Evolutionary conservation across 2,113 vertebrate genomes (phyloP), one percentile per base, ranked within the genome.

Genomic region (Podocnemis expansa): DNA sequence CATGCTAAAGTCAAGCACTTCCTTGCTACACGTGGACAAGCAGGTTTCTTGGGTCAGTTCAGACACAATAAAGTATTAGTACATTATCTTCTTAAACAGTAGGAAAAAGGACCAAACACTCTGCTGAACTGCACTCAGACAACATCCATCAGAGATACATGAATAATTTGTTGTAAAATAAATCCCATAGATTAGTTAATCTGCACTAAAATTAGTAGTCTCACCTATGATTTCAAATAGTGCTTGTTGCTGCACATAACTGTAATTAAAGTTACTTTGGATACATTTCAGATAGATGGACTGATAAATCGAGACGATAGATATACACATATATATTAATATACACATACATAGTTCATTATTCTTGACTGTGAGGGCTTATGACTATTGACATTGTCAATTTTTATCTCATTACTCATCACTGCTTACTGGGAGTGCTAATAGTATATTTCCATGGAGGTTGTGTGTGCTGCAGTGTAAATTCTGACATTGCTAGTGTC

Each of bases 301-400:
- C 58, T 31, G 82, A 73, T 87, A 84, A 67, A 67, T 90, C 91
- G n/a, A 84, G 87, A 88, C 95, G 84, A 94, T 58, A 93, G 27
- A 94, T 81, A 76, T 76, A 89, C 70, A 84, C 24, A 55, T 78
- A 89, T 51, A 82, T 43, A 94, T 25, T 86, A 83, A 95, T 93
- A 85, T 63, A 88, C 78, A 95, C 81, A 49, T 38, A 83, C 5
- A 49, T 41, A 82, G 94, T 98, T 98, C 98, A 98, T 99, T 98
- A 98, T 98, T 98, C 98, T 96, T 98, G 96, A 95, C 97, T 98
- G 91, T 96, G 97, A 98, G 96, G 97, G 97, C 97, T 99, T 99
- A 98, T 98, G 96, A 98, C 97, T 99, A 99, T 99, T 99, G 98
- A 98, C 97, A 96, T 93, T 98, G 98, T 99, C 99, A 98, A 97